Percentiles rank a stretch among this genome's conserved stretches.
Evolutionary conservation across 2,797 vertebrate species (phyloP).

Genomic region (Malurus leucopterus): DNA sequence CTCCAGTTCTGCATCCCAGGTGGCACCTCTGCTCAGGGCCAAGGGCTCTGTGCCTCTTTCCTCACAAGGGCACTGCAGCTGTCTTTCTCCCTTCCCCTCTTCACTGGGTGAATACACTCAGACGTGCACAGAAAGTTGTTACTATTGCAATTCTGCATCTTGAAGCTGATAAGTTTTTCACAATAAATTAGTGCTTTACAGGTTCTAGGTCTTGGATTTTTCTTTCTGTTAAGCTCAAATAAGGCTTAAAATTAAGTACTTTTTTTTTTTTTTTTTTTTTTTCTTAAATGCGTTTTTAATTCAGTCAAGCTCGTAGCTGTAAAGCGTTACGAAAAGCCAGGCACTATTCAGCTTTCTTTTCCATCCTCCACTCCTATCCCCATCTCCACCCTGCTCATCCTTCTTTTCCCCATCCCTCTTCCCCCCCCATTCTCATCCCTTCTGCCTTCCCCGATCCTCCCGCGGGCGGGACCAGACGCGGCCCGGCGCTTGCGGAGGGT

Average conservation of each 20-base stretch:
- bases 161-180: neutral
- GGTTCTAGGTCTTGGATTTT: neutral
- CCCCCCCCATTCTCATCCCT: no score
- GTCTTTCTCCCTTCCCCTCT: neutral
- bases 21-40: neutral
- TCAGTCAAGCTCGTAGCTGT: neutral
- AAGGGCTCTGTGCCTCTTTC: neutral
- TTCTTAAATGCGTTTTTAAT: neutral
- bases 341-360: neutral
- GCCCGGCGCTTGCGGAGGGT: neutral
- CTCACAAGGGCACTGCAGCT: neutral
- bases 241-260: neutral
- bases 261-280: no score
- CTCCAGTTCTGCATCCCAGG: neutral
- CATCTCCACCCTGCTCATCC: neutral
- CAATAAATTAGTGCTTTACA: neutral
- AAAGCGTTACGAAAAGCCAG: neutral
- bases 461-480: fast-evolving
- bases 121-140: neutral
- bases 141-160: neutral
- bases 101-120: neutral
- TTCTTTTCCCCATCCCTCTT: neutral
- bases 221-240: neutral
- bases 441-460: fast-evolving
- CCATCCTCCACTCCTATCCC: neutral